Conservation (phyloP, 2,113 vertebrate genomes). For the Sphaerodactylus townsendi region DNA sequence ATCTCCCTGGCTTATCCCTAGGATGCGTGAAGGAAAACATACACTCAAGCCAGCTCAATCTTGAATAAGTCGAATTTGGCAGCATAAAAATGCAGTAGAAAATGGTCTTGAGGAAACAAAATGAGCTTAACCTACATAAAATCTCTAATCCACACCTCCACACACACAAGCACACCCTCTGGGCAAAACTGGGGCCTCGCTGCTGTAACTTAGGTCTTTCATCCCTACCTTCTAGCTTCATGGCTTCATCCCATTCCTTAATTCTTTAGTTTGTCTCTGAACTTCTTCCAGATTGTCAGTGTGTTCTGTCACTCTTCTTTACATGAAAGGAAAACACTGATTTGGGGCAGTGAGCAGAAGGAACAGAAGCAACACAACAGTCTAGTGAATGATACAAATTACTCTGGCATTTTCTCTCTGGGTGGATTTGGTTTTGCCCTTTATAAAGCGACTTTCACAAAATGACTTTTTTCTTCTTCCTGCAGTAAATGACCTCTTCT, state of each 20-base stretch:
- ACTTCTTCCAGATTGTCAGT: background rate
- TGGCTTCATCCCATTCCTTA: conserved; percentile 2
- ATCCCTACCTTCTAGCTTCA: background rate
- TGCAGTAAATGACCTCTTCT: background rate
- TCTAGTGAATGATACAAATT: background rate
- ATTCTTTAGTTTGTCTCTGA: background rate
- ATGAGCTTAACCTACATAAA: too few species aligned
- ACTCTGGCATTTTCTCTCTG: conserved; percentile 12
- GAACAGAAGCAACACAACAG: background rate
- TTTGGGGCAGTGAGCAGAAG: background rate
- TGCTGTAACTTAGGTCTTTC: conserved; percentile 13
- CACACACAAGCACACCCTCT: background rate
- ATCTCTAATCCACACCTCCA: too few species aligned
- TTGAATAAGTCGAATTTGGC: background rate
- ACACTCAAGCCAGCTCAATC: background rate
- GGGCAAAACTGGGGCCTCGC: background rate
- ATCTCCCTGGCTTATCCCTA: background rate
- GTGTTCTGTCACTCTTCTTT: background rate
- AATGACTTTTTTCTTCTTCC: background rate
- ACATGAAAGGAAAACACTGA: conserved; percentile 19
- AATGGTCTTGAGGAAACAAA: background rate
- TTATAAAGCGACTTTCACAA: background rate
- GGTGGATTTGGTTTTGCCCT: background rate
- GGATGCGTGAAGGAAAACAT: background rate
- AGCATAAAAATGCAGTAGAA: background rate